Evolutionary conservation across 1,140 invertebrate genomes (phyloP).

Genomic region (Lamellibrachia luymesi): DNA sequence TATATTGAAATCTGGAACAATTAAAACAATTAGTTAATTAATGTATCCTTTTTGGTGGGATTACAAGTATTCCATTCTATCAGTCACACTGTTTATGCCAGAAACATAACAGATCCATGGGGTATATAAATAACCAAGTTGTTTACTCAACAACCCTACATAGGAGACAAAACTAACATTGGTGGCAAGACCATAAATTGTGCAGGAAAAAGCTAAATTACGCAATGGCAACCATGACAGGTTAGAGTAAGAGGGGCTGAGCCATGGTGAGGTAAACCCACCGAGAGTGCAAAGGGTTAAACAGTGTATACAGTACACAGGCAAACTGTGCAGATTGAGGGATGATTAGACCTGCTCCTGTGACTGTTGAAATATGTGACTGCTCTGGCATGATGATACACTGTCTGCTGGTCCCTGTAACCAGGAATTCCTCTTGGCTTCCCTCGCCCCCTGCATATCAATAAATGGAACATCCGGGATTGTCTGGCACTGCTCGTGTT

Average conservation of each 20-base stretch:
- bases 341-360: not conserved
- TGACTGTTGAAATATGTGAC: not conserved
- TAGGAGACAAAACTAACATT: not conserved
- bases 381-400: not conserved
- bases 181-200: not conserved
- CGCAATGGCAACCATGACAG: not conserved
- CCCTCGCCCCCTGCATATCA: not conserved
- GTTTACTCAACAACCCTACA: not conserved
- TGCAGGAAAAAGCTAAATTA: not conserved
- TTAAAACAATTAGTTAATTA: not conserved
- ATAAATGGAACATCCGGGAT: constrained; percentile 4
- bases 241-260: not conserved
- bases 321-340: not conserved
- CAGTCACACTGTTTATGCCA: not conserved
- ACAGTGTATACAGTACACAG: not conserved
- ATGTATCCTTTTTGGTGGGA: not conserved
- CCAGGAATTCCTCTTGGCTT: not conserved
- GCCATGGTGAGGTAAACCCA: not conserved
- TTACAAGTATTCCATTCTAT: not conserved
- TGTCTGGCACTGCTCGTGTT: not conserved
- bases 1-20: not conserved
- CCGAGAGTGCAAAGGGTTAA: not conserved
- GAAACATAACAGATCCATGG: not conserved
- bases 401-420: no score
- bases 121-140: not conserved